Percentiles rank a stretch among this genome's conserved stretches.
phyloP scores from a whole-genome alignment of 2,113 vertebrate species.

The Cynocephalus volans region DNA sequence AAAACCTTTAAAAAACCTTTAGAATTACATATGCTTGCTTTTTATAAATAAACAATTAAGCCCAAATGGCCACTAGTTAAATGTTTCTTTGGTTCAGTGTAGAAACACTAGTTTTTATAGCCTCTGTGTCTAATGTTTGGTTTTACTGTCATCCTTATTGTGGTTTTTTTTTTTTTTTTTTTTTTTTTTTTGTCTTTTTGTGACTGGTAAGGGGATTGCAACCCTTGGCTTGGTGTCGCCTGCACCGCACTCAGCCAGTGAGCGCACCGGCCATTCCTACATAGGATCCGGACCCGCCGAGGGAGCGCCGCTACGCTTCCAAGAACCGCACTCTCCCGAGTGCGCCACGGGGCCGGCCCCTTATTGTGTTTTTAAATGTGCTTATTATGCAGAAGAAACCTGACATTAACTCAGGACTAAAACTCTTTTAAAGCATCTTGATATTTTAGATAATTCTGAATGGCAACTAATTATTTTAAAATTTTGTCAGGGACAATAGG shows the following conservation, averaged over 20 bases:
- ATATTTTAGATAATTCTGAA: conserved; percentile 19
- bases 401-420: neutral
- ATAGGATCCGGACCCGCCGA: too few species aligned
- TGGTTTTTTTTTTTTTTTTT: too few species aligned
- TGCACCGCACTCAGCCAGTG: too few species aligned
- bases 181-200: too few species aligned
- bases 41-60: neutral
- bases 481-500: neutral
- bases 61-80: neutral
- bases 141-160: neutral
- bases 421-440: neutral
- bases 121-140: neutral
- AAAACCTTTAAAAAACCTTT: neutral
- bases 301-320: too few species aligned
- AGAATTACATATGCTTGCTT: neutral
- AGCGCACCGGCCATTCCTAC: too few species aligned
- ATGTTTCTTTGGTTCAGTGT: neutral
- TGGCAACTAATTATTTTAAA: neutral
- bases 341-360: too few species aligned
- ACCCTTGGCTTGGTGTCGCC: too few species aligned
- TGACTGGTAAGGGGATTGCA: too few species aligned
- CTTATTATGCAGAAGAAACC: neutral
- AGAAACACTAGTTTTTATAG: neutral
- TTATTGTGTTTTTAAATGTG: neutral
- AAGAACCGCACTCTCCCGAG: too few species aligned